Evolutionary conservation across 2,888 invertebrate genomes (phyloP).

Genomic region (Ophraella communa): DNA sequence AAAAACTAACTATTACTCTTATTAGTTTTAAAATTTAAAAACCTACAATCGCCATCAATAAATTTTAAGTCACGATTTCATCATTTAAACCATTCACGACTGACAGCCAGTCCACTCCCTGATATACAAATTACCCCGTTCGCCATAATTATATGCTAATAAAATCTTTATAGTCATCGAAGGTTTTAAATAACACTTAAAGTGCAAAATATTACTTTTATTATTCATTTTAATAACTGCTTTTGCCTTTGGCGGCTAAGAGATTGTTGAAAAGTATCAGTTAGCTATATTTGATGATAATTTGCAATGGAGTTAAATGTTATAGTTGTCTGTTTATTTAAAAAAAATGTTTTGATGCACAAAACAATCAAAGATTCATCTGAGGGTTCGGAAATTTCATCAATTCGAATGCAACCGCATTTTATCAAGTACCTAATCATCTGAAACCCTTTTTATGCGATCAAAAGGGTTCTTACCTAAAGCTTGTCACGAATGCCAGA

Average conservation of each 20-base stretch:
- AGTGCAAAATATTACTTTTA: slow-evolving; percentile 1
- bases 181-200: slow-evolving; percentile 13
- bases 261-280: background rate
- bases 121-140: slow-evolving; percentile 16
- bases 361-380: background rate
- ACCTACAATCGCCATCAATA: slow-evolving; percentile 12
- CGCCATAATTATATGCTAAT: slow-evolving; percentile 21
- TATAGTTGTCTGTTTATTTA: too few species aligned
- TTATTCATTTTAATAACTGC: background rate
- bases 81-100: slow-evolving; percentile 16
- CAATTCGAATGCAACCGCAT: background rate
- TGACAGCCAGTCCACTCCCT: slow-evolving; percentile 12
- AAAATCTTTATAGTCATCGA: slow-evolving; percentile 6
- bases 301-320: too few species aligned
- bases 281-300: too few species aligned
- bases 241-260: background rate
- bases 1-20: background rate
- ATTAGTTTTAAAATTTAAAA: slow-evolving; percentile 1
- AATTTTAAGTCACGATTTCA: slow-evolving; percentile 17
- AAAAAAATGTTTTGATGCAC: too few species aligned
- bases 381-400: background rate
- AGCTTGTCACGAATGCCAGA: slow-evolving; percentile 18
- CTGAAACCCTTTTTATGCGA: slow-evolving; percentile 8
- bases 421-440: slow-evolving; percentile 10
- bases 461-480: slow-evolving; percentile 26